Percentiles rank a stretch among this genome's conserved stretches.
Evolutionary conservation across 2,797 vertebrate species (phyloP).

Genomic region (Capromys pilorides): DNA sequence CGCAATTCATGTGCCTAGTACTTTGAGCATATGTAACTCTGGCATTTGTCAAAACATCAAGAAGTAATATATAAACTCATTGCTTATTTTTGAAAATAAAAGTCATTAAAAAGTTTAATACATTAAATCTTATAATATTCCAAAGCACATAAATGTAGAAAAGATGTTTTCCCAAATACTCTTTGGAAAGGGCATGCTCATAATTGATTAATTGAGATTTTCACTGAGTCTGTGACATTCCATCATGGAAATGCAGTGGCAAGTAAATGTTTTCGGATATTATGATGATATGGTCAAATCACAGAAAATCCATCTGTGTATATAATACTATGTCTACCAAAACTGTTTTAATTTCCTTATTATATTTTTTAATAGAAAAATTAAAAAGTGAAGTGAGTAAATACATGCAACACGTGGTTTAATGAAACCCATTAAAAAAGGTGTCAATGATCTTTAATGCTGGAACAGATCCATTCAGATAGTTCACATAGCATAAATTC

Average conservation of each 20-base stretch:
- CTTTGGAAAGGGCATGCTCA: neutral
- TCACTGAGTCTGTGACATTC: neutral
- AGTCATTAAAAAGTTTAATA: slow-evolving; percentile 5
- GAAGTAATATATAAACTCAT: neutral
- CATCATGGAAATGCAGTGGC: neutral
- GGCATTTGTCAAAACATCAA: neutral
- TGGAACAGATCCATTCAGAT: slow-evolving; percentile 36
- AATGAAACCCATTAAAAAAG: neutral
- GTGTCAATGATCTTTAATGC: slow-evolving; percentile 45
- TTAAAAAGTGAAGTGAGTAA: neutral
- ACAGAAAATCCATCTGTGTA: neutral
- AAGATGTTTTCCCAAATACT: neutral
- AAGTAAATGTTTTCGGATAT: neutral
- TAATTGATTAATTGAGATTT: neutral
- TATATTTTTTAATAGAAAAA: neutral
- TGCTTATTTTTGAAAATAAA: slow-evolving; percentile 25
- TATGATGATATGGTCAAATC: neutral
- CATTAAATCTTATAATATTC: slow-evolving; percentile 26
- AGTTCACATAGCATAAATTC: slow-evolving; percentile 8
- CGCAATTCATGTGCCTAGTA: neutral
- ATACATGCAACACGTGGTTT: neutral
- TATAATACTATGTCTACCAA: neutral
- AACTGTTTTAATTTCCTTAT: neutral
- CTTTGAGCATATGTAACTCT: neutral
- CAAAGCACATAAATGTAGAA: neutral